These are phyloP conservation scores for Deilephila porcellus DNA, from an alignment of 2,888 invertebrate species.

Conservation along the genomic window DNA sequence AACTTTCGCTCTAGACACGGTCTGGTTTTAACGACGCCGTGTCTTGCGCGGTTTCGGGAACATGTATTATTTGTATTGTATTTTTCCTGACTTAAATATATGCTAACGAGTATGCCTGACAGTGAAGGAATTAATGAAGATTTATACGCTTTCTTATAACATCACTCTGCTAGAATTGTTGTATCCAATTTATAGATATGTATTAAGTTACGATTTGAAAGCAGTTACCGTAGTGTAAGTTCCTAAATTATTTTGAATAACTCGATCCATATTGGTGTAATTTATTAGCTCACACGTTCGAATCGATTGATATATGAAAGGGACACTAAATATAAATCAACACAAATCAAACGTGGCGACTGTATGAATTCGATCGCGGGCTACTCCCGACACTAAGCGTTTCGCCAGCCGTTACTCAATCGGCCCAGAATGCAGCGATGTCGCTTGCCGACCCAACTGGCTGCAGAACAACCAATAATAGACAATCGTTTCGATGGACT, in stretches of 20 bases:
- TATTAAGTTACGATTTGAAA: not conserved
- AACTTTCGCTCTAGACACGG: constrained; percentile 76
- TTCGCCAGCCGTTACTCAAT: constrained; percentile 65
- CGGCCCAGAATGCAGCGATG: constrained; percentile 70
- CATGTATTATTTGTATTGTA: not conserved
- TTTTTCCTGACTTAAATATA: not conserved
- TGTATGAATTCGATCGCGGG: constrained; percentile 30
- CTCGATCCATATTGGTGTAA: not conserved
- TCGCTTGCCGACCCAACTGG: constrained; percentile 50
- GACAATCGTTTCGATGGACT: constrained; percentile 30
- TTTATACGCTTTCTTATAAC: not conserved
- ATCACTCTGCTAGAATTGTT: not conserved
- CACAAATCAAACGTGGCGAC: constrained; percentile 6
- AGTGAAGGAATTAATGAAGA: no score
- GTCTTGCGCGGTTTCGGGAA: constrained; percentile 34
- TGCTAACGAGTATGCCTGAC: not conserved
- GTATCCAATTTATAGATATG: not conserved
- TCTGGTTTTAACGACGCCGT: constrained; percentile 63
- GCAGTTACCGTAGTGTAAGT: not conserved
- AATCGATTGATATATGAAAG: not conserved
- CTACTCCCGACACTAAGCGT: constrained; percentile 45
- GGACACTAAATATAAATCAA: constrained; percentile 15
- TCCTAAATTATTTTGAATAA: no score
- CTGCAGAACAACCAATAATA: constrained; percentile 55
- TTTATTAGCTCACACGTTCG: not conserved